These are phyloP conservation scores for Aphidius colemani DNA, from an alignment of 2,888 invertebrate species.

Conservation along the genomic window DNA sequence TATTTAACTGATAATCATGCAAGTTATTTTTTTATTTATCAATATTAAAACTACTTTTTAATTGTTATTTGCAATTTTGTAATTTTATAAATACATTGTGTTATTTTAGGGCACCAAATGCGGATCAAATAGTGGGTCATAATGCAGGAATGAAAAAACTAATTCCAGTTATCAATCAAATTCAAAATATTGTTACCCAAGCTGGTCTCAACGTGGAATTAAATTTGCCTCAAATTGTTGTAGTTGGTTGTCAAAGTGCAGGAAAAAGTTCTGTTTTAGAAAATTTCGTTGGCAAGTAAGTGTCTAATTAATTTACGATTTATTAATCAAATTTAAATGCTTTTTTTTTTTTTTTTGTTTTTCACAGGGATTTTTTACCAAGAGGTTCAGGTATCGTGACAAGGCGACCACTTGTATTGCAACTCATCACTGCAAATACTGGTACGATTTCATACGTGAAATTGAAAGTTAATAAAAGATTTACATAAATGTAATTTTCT, in stretches of 20 bases:
- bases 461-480: too few relatives aligned
- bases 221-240: slow-evolving; percentile 99
- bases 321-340: slow-evolving; percentile 21
- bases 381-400: slow-evolving; percentile 97
- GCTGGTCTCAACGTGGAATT: slow-evolving; percentile 97
- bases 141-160: slow-evolving; percentile 95
- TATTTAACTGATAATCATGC: too few relatives aligned
- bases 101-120: too few relatives aligned
- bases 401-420: slow-evolving; percentile 91
- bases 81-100: too few relatives aligned
- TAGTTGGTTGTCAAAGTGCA: slow-evolving; percentile 99
- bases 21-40: too few relatives aligned
- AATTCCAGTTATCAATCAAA: slow-evolving; percentile 98
- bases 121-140: slow-evolving; percentile 63
- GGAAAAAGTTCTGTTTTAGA: slow-evolving; percentile 99
- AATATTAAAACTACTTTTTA: too few relatives aligned
- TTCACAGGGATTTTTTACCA: slow-evolving; percentile 89
- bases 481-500: slow-evolving; percentile 20
- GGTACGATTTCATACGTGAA: too few relatives aligned
- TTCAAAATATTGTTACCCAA: slow-evolving; percentile 99
- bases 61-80: too few relatives aligned
- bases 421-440: slow-evolving; percentile 80
- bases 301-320: slow-evolving; percentile 40
- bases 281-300: slow-evolving; percentile 99
- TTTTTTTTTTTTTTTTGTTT: slow-evolving; percentile 44